These are phyloP conservation scores for Cheilosia variabilis DNA, from an alignment of 2,888 invertebrate species.

Conservation along the genomic window DNA sequence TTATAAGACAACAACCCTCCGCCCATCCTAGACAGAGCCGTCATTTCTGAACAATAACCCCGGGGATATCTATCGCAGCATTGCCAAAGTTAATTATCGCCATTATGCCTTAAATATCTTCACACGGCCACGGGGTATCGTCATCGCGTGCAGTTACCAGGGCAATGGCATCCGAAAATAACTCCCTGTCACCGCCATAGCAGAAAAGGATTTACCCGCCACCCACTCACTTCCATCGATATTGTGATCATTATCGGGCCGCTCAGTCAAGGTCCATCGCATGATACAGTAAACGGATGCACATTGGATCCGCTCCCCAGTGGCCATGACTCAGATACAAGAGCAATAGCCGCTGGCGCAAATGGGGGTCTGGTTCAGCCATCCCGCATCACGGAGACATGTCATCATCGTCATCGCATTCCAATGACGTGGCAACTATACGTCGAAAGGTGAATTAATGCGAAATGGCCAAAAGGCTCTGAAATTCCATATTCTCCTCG, in stretches of 20 bases:
- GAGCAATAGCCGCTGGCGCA: conserved; percentile 51
- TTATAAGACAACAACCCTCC: not conserved
- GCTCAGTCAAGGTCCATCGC: conserved; percentile 18
- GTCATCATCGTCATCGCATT: conserved; percentile 14
- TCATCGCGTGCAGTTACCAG: conserved; percentile 15
- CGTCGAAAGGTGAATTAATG: conserved; percentile 64
- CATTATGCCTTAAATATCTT: conserved; percentile 46
- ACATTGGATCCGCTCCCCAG: conserved; percentile 22
- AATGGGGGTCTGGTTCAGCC: not conserved
- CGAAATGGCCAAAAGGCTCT: conserved; percentile 54
- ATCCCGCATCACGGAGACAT: not conserved
- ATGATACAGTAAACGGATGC: conserved; percentile 26
- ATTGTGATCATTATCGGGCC: conserved; percentile 3
- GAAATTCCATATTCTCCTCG: conserved; percentile 28
- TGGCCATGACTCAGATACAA: conserved; percentile 44
- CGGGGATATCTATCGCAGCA: conserved; percentile 20
- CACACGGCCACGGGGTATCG: conserved; percentile 18
- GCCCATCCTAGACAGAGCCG: not conserved
- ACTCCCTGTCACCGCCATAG: not conserved
- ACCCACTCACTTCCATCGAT: not conserved
- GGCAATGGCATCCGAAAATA: conserved; percentile 20
- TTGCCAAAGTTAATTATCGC: conserved; percentile 46
- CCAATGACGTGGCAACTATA: conserved; percentile 52
- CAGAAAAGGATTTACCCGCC: conserved; percentile 22
- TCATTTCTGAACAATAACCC: conserved; percentile 23